A percentile compares a stretch with the other conserved stretches of the same genome.
Conservation (phyloP, 2,888 invertebrate genomes). For the Clunio marinus region DNA sequence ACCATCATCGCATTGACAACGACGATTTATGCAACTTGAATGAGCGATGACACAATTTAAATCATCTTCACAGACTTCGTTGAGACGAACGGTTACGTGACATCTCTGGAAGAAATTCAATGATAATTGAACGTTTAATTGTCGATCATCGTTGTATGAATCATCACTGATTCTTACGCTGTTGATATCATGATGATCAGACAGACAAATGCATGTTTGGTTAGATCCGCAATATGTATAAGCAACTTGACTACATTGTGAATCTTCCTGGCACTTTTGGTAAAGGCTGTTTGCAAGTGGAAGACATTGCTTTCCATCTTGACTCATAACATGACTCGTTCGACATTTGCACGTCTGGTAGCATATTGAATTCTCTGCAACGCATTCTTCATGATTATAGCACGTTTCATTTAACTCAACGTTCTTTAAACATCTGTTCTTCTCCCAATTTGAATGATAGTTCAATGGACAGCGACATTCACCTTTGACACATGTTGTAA, state of each 20-base stretch:
- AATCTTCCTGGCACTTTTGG: slow-evolving; percentile 19
- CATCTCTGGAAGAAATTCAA: slow-evolving; percentile 42
- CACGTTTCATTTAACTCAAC: slow-evolving; percentile 45
- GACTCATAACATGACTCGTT: slow-evolving; percentile 46
- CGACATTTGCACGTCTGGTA: slow-evolving; percentile 46
- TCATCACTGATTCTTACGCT: slow-evolving; percentile 22
- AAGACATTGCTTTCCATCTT: slow-evolving; percentile 45
- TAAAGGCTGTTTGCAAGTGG: slow-evolving; percentile 12
- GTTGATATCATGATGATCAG: slow-evolving; percentile 33
- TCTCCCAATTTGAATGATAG: slow-evolving; percentile 46
- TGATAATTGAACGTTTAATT: slow-evolving; percentile 21
- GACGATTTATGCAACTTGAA: slow-evolving; percentile 40
- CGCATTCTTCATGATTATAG: slow-evolving; percentile 47
- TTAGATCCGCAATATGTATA: slow-evolving; percentile 8
- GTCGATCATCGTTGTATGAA: slow-evolving; percentile 15
- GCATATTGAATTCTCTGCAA: slow-evolving; percentile 46
- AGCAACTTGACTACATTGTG: slow-evolving; percentile 14
- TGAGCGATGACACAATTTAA: slow-evolving; percentile 42
- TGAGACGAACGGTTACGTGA: slow-evolving; percentile 41
- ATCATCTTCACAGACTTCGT: slow-evolving; percentile 42
- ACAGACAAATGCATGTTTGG: slow-evolving; percentile 16
- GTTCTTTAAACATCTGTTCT: slow-evolving; percentile 46
- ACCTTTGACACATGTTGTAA: slow-evolving; percentile 47
- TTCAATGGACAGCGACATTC: slow-evolving; percentile 47
- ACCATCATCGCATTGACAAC: slow-evolving; percentile 41